Evolutionary conservation across 2,797 vertebrate genomes (phyloP).

Genomic region (Champsocephalus esox): DNA sequence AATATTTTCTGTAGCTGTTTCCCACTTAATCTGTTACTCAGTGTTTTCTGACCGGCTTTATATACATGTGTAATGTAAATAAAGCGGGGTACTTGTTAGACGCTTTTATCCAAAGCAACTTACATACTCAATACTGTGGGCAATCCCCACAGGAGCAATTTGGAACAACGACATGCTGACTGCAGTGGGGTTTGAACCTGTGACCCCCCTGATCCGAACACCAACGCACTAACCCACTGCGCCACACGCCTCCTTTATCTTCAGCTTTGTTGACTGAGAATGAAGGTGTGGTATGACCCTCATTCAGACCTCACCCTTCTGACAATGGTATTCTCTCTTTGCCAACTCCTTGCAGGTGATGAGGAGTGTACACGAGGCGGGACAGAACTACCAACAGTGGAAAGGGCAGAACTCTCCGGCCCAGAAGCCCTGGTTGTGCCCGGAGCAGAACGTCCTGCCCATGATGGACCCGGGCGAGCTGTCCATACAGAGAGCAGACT

Average conservation of each 20-base stretch:
- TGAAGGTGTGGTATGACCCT: constrained; percentile 42
- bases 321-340: background rate
- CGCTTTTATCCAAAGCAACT: no score
- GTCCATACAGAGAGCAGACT: constrained; percentile 83
- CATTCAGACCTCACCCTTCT: constrained; percentile 5
- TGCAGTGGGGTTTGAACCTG: no score
- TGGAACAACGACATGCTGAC: no score
- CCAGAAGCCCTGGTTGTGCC: constrained; percentile 85
- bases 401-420: constrained; percentile 79
- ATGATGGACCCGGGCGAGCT: constrained; percentile 80
- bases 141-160: no score
- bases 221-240: no score
- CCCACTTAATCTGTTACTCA: constrained; percentile 1
- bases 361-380: constrained; percentile 83
- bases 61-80: no score
- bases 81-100: no score
- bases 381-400: constrained; percentile 82
- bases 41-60: constrained; percentile 3
- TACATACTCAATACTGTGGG: no score
- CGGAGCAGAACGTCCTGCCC: constrained; percentile 83
- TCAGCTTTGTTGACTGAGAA: constrained; percentile 34
- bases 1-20: background rate
- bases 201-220: no score
- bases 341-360: constrained; percentile 78
- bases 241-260: constrained; percentile 16